Evolutionary conservation across 2,113 vertebrate species (phyloP), one percentile per base, ranked within the genome.

Genomic region (Artemisiospiza belli): DNA sequence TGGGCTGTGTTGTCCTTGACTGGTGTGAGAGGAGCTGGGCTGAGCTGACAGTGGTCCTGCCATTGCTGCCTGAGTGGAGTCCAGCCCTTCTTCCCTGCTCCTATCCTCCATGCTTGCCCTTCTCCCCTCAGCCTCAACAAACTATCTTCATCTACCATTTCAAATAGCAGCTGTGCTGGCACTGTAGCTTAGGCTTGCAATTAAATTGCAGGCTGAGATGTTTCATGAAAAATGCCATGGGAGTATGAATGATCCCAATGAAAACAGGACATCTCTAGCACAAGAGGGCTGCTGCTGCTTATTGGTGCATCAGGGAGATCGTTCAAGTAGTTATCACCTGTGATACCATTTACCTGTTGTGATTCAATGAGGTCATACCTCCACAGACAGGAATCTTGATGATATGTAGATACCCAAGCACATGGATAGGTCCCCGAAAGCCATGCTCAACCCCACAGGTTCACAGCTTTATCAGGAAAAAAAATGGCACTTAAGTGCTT

Each of bases 61-160:
- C n/a, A 52, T 44, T 3, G 4, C 12, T 1, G 0, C 15, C 10
- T 24, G 28, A 10, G 6, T 14, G 2, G 3, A 21, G 9, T 44
- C 27, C 27, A 46, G 27, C 16, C 24, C 33, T 87, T 18, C 46
- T 37, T n/a, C 39, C 28, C 11, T 68, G n/a, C 61, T 75, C 7
- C 33, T 27, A 35, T 68, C 46, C 24, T 61, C 59, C 24, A 61
- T 27, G 59, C 22, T 41, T 41, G 30, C 39, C 25, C 12, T 68
- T 46, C 66, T 75, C 9, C 30, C 33, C 43, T 68, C 57, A 83
- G 62, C 33, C 62, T 19, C 15, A 73, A 31, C 27, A 54, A 73
- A 61, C 3, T 12, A 19, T 13, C 33, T 9, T 4, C 57, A 47
- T 16, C 23, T 18, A 44, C 30, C 14, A 22, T 78, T 84, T 83